These are phyloP conservation scores for Euthynnus affinis DNA, from an alignment of 2,797 vertebrate genomes.

Conservation along the genomic window DNA sequence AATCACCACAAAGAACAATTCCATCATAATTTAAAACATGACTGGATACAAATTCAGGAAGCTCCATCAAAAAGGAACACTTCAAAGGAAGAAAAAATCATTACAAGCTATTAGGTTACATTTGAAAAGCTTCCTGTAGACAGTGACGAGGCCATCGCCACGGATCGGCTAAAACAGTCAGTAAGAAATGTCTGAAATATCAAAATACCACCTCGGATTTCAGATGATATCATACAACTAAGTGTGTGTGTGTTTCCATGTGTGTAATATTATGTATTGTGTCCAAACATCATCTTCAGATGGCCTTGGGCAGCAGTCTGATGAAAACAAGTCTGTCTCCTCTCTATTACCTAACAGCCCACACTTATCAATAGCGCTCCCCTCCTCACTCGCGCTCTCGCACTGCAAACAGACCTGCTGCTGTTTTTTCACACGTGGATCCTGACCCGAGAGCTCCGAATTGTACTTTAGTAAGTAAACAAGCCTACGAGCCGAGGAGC, in stretches of 20 bases:
- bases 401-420: constrained; percentile 64
- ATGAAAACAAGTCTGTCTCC: constrained; percentile 61
- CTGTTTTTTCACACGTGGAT: constrained; percentile 48
- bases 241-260: constrained; percentile 5
- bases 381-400: neutral
- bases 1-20: too few relatives aligned
- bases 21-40: too few relatives aligned
- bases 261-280: constrained; percentile 28
- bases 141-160: too few relatives aligned
- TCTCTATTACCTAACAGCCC: constrained; percentile 60
- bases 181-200: neutral
- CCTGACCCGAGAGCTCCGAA: constrained; percentile 48
- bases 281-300: constrained; percentile 34
- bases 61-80: too few relatives aligned
- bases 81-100: too few relatives aligned
- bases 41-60: too few relatives aligned
- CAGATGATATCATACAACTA: neutral
- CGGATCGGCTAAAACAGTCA: neutral
- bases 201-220: constrained; percentile 6
- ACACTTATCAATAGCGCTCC: constrained; percentile 59
- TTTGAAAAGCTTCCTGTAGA: too few relatives aligned
- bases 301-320: constrained; percentile 51
- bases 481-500: constrained; percentile 10
- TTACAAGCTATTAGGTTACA: too few relatives aligned
- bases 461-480: constrained; percentile 64